phyloP scores from a whole-genome alignment of 1,140 invertebrate species.

The Heliconius nattereri region DNA sequence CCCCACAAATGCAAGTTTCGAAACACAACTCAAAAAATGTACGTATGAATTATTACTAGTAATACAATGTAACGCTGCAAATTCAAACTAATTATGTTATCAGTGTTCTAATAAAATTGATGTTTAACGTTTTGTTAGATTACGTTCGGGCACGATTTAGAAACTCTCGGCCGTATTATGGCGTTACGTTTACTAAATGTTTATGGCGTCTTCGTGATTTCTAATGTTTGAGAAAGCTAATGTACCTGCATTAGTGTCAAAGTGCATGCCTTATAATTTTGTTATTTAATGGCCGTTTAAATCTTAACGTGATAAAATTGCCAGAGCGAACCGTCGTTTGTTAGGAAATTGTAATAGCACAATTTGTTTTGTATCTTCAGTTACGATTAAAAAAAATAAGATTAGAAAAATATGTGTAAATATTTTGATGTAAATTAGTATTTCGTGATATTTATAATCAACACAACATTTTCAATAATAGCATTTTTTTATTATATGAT shows the following conservation, averaged over 20 bases:
- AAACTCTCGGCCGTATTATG: conserved; percentile 23
- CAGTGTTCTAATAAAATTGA: conserved; percentile 18
- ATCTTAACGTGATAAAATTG: conserved; percentile 23
- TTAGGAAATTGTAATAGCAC: conserved; percentile 1
- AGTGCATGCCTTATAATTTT: conserved; percentile 45
- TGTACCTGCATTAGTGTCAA: conserved; percentile 42
- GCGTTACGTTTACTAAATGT: conserved; percentile 45
- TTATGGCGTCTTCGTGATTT: conserved; percentile 57
- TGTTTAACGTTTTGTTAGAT: conserved; percentile 4
- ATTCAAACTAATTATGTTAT: conserved; percentile 60
- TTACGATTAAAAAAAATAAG: too few relatives aligned
- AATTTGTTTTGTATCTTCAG: not conserved
- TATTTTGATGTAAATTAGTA: not conserved
- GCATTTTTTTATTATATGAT: not conserved
- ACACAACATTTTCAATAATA: too few relatives aligned
- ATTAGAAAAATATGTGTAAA: not conserved
- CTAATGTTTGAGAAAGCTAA: conserved; percentile 47
- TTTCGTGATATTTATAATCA: not conserved
- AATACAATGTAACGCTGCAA: conserved; percentile 54
- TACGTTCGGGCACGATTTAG: conserved; percentile 16
- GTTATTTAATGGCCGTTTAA: conserved; percentile 33
- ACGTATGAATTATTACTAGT: conserved; percentile 55
- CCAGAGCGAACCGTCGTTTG: not conserved
- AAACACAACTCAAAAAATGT: conserved; percentile 57
- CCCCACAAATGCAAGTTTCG: conserved; percentile 69